Percentiles rank a stretch among this genome's conserved stretches.
Evolutionary conservation across 2,797 vertebrate genomes (phyloP).

Genomic region (Bradypus variegatus): DNA sequence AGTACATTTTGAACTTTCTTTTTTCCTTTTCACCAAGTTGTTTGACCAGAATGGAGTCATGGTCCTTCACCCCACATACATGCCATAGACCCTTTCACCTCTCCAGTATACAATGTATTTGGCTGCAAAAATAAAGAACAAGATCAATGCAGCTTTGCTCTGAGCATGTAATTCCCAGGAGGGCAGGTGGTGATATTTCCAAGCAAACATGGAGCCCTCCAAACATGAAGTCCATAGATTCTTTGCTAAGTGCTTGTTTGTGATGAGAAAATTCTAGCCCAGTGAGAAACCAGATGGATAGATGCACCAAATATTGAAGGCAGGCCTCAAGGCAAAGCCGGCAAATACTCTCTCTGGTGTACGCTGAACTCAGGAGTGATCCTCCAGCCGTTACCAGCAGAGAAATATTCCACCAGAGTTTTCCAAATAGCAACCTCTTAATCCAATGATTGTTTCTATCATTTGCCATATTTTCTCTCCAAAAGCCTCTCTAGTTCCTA

Average conservation of each 20-base stretch:
- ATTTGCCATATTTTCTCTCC: conserved; percentile 72
- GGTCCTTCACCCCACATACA: neutral
- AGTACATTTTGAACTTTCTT: neutral
- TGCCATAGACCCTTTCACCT: neutral
- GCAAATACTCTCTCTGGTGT: conserved; percentile 42
- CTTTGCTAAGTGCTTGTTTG: conserved; percentile 43
- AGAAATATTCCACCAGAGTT: conserved; percentile 66
- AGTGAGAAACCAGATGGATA: conserved; percentile 58
- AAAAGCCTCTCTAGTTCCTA: conserved; percentile 74
- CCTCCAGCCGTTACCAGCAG: conserved; percentile 53
- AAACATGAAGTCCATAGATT: conserved; percentile 29
- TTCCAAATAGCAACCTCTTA: conserved; percentile 72
- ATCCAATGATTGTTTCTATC: conserved; percentile 67
- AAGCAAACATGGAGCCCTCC: neutral
- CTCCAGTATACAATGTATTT: neutral
- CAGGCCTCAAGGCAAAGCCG: conserved; percentile 58
- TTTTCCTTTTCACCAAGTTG: neutral
- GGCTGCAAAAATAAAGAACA: conserved; percentile 10
- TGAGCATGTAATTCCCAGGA: neutral
- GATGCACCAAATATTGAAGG: conserved; percentile 26
- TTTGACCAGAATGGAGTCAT: neutral
- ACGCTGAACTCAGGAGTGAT: conserved; percentile 56
- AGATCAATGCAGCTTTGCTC: neutral
- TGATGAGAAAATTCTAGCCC: conserved; percentile 25
- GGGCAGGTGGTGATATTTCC: neutral